Percentiles rank a stretch among this genome's conserved stretches.
Evolutionary conservation across 1,140 invertebrate genomes (phyloP).

Genomic region (Cydia splendana): DNA sequence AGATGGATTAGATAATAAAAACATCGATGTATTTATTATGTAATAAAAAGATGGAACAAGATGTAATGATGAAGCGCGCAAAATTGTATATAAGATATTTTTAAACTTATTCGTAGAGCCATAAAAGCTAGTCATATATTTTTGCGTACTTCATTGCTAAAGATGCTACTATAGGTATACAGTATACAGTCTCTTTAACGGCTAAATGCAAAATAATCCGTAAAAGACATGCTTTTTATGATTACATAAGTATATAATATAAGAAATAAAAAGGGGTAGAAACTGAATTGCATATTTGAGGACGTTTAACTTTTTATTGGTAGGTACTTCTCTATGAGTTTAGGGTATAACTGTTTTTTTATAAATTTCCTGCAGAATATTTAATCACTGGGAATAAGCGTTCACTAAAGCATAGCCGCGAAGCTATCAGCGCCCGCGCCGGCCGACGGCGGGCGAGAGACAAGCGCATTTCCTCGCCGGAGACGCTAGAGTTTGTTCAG

Average conservation of each 20-base stretch:
- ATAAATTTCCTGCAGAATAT: neutral
- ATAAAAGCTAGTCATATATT: neutral
- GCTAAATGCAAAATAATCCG: neutral
- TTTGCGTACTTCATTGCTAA: no score
- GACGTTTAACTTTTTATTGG: no score
- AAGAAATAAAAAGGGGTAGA: neutral
- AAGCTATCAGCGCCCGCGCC: neutral
- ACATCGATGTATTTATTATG: neutral
- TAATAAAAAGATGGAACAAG: neutral
- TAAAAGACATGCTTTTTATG: no score
- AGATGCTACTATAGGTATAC: no score
- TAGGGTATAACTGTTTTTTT: neutral
- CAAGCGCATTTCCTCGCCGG: slow-evolving; percentile 48
- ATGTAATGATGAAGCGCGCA: neutral
- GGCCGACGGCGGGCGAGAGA: slow-evolving; percentile 22
- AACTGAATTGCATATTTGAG: neutral
- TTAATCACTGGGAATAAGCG: neutral
- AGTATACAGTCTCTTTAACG: no score
- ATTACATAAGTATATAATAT: no score
- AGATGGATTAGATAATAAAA: slow-evolving; percentile 42
- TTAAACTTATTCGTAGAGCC: no score
- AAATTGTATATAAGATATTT: neutral
- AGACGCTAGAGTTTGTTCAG: slow-evolving; percentile 69
- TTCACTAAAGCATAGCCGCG: neutral
- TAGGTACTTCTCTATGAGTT: no score